phyloP scores from a whole-genome alignment of 2,797 vertebrate species.

The Sebastes aleutianus region DNA sequence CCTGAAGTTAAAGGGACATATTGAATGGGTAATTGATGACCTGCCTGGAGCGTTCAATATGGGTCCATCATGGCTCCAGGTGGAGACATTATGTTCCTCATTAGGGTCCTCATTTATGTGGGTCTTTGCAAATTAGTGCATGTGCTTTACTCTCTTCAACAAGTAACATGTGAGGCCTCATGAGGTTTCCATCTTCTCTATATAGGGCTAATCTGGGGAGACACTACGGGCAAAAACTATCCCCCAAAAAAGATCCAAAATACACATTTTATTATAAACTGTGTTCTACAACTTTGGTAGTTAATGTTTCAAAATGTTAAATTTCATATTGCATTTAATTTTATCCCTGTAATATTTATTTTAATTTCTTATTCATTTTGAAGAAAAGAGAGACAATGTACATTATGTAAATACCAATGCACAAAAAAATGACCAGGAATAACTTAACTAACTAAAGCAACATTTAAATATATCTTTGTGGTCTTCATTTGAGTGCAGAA shows the following conservation, averaged over 20 bases:
- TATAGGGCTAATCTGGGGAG: no score
- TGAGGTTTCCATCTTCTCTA: not conserved
- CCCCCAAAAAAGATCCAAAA: no score
- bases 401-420: no score
- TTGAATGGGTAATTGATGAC: slow-evolving; percentile 8
- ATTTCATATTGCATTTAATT: not conserved
- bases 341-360: not conserved
- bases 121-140: not conserved
- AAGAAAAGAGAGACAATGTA: not conserved
- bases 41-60: slow-evolving; percentile 1
- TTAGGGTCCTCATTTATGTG: not conserved
- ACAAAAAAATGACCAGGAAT: not conserved
- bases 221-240: no score
- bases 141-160: not conserved
- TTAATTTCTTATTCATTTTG: no score
- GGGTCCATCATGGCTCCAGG: not conserved
- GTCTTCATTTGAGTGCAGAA: not conserved
- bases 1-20: not conserved
- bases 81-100: not conserved
- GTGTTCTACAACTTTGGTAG: not conserved
- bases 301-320: not conserved
- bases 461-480: not conserved
- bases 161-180: not conserved
- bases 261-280: not conserved
- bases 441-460: not conserved